Evolutionary conservation across 2,888 invertebrate species (phyloP).

Genomic region (Acronicta alni): DNA sequence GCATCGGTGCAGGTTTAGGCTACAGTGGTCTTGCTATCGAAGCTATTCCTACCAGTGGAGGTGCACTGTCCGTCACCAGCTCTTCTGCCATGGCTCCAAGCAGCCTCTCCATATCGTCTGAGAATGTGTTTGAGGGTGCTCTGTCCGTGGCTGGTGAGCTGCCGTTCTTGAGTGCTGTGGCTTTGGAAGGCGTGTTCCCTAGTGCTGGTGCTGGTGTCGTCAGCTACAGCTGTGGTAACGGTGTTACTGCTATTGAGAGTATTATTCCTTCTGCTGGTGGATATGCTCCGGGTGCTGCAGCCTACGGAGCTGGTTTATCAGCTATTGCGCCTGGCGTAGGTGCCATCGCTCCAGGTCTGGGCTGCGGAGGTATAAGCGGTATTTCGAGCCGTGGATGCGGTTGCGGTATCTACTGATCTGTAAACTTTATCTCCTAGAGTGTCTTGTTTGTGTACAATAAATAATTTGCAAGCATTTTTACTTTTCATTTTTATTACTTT

Average conservation of each 20-base stretch:
- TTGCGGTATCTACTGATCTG: background rate
- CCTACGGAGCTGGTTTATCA: background rate
- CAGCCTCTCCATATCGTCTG: constrained; percentile 25
- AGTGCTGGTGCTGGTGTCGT: constrained; percentile 33
- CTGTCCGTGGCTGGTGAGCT: constrained; percentile 34
- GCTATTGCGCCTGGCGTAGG: constrained; percentile 1
- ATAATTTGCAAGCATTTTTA: too few species aligned
- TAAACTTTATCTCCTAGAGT: background rate
- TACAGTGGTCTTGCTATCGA: constrained; percentile 9
- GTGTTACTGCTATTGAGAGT: constrained; percentile 28
- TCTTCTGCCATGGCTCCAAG: constrained; percentile 27
- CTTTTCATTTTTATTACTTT: too few species aligned
- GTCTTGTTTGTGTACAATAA: too few species aligned
- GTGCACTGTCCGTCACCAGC: constrained; percentile 48
- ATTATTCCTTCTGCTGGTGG: constrained; percentile 6
- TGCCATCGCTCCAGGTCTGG: background rate
- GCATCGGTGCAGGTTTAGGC: constrained; percentile 9
- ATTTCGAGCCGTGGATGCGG: background rate
- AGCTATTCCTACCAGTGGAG: constrained; percentile 30
- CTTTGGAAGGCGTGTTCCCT: constrained; percentile 30
- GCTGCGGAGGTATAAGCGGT: background rate
- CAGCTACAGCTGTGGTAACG: constrained; percentile 39
- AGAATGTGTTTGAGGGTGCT: constrained; percentile 26
- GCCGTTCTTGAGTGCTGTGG: constrained; percentile 42
- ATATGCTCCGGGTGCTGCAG: background rate